Percentiles rank a stretch among this genome's conserved stretches.
Conservation (phyloP, 2,797 vertebrate genomes). For the Myiotriccus ornatus region DNA sequence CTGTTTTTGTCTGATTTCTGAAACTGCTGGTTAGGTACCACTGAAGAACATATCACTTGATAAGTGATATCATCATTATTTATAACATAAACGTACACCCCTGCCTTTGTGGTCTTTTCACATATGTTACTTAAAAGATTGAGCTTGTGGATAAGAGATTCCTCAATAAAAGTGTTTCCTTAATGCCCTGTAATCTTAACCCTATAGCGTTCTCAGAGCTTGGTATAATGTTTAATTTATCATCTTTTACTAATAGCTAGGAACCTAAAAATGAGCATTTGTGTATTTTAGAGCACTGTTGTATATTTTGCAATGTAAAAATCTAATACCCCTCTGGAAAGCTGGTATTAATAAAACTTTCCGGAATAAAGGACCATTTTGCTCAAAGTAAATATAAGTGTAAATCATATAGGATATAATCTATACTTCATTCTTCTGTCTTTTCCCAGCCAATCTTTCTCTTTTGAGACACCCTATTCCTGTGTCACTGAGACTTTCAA, state of each 20-base stretch:
- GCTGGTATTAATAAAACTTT: background rate
- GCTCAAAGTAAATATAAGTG: background rate
- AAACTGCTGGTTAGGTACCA: background rate
- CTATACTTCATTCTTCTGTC: background rate
- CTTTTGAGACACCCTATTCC: background rate
- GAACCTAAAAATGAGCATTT: background rate
- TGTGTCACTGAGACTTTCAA: background rate
- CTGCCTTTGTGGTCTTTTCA: background rate
- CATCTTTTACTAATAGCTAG: background rate
- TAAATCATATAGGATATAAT: background rate
- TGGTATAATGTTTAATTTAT: background rate
- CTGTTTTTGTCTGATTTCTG: background rate
- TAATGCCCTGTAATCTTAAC: background rate
- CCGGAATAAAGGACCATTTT: background rate
- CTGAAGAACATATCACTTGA: background rate
- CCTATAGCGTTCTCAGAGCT: background rate
- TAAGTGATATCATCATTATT: background rate
- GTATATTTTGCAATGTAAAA: background rate
- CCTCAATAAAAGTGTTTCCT: background rate
- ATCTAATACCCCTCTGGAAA: background rate
- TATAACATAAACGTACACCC: background rate
- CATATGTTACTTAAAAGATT: background rate
- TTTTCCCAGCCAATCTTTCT: background rate
- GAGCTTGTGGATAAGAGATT: background rate
- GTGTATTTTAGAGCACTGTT: background rate